Evolutionary conservation across 2,888 invertebrate genomes (phyloP), one percentile per base, ranked within the genome.

Genomic region (Dexiosoma caninum): DNA sequence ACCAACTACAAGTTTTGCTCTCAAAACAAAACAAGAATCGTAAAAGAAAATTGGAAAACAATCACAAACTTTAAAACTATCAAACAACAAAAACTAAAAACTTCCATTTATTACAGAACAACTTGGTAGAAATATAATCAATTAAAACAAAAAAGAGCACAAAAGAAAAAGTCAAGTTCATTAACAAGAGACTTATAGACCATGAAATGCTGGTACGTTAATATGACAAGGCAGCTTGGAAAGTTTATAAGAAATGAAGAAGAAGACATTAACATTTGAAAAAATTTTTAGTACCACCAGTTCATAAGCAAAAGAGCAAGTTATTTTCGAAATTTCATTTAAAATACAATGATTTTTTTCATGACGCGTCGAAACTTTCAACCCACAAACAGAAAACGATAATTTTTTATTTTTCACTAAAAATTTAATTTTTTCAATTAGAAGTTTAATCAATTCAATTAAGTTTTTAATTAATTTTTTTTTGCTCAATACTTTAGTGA

Each of bases 11-110:
- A 74, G 12, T 59, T 59, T 14, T 14, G 0, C 14, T 6, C 6
- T 9, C 9, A 7, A 27, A 14, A 30, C 12, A 35, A 53, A 70
- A 51, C n/a, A 55, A 42, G 30, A 57, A n/a, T 16, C 44, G 19
- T 51, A 10, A 71, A 44, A 35, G 40, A 59, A 69, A 75, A 81
- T 59, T 67, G 57, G 30, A 78, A 71, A 77, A 76, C 77, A 82
- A 76, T 69, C 82, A 64, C 72, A 32, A 67, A 75, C 37, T 66
- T 66, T 32, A 35, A 16, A 59, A 27, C 8, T 42, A 51, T 6
- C 37, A 9, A 57, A 55, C n/a, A 74, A 49, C 8, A 27, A 27
- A 27, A 27, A 27, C 6, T 19, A 49, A 51, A 32, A 67, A 74
- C 35, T 59, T 37, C 32, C 66, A 71, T 69, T 75, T 74, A 46